phyloP scores from a whole-genome alignment of 2,888 invertebrate genomes.

The Sclerodermus sp. region DNA sequence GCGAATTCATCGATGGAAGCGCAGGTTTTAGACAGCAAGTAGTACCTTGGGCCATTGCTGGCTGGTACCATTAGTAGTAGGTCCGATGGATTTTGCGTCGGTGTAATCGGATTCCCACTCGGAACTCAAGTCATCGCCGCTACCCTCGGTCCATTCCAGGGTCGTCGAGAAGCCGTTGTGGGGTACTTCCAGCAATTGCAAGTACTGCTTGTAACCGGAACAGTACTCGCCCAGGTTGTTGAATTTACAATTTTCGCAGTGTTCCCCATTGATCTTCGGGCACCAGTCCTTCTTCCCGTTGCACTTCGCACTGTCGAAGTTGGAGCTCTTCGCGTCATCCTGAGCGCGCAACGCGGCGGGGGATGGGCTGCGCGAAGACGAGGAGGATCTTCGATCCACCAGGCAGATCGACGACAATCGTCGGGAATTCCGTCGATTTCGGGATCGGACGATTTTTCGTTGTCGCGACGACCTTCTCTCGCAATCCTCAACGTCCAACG shows the following conservation, averaged over 20 bases:
- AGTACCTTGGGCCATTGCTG: not conserved
- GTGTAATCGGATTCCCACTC: slow-evolving; percentile 83
- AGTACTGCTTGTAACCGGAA: slow-evolving; percentile 76
- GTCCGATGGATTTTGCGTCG: slow-evolving; percentile 7
- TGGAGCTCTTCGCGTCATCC: not conserved
- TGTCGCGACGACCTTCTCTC: slow-evolving; percentile 18
- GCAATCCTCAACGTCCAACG: slow-evolving; percentile 12
- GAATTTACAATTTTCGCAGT: slow-evolving; percentile 3
- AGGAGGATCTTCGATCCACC: slow-evolving; percentile 40
- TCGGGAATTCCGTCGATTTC: slow-evolving; percentile 34
- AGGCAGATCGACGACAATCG: slow-evolving; percentile 24
- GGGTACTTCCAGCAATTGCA: slow-evolving; percentile 71
- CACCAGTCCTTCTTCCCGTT: slow-evolving; percentile 5
- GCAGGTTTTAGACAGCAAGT: no score
- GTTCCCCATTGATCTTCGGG: no score
- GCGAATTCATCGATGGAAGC: no score
- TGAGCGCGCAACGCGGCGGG: slow-evolving; percentile 17
- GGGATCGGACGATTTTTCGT: slow-evolving; percentile 32
- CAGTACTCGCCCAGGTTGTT: slow-evolving; percentile 5
- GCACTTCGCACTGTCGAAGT: slow-evolving; percentile 2
- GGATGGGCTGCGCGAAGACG: slow-evolving; percentile 51
- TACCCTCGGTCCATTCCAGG: slow-evolving; percentile 85
- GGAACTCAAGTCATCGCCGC: slow-evolving; percentile 87
- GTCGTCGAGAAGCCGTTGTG: slow-evolving; percentile 54
- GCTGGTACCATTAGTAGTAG: slow-evolving; percentile 16